These are phyloP conservation scores for Hyphantria cunea DNA, from an alignment of 1,140 invertebrate genomes.

Conservation along the genomic window DNA sequence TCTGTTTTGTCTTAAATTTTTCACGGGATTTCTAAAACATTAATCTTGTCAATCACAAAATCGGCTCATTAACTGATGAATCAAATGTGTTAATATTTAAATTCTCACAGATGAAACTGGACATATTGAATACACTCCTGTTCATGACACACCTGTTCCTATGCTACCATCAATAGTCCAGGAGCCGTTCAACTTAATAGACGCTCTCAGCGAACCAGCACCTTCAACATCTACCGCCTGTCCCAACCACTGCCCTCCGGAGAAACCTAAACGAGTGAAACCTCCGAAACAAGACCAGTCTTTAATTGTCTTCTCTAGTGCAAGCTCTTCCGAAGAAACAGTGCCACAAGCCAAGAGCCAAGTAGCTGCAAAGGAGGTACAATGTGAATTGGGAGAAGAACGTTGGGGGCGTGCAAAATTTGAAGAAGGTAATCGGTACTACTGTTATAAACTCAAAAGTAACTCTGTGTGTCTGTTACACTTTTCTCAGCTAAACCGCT, in stretches of 20 bases:
- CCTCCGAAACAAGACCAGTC: conserved; percentile 48
- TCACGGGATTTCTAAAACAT: too few species aligned
- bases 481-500: too few species aligned
- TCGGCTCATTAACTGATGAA: too few species aligned
- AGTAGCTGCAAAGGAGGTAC: conserved; percentile 40
- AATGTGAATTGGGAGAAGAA: conserved; percentile 43
- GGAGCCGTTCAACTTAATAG: conserved; percentile 49
- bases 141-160: conserved; percentile 47
- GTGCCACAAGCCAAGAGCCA: conserved; percentile 39
- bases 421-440: conserved; percentile 43
- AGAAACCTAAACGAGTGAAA: conserved; percentile 41
- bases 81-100: neutral
- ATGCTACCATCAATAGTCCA: conserved; percentile 4
- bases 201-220: conserved; percentile 57
- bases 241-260: conserved; percentile 39
- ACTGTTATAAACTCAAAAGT: too few species aligned
- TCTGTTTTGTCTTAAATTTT: too few species aligned
- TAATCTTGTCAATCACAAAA: too few species aligned
- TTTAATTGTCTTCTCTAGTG: conserved; percentile 62
- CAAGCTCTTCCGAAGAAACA: conserved; percentile 59
- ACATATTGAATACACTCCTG: conserved; percentile 47
- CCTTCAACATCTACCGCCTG: conserved; percentile 58
- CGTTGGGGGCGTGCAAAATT: conserved; percentile 32
- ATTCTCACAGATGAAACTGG: conserved; percentile 36
- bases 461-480: neutral